Evolutionary conservation across 2,113 vertebrate genomes (phyloP), one percentile per base, ranked within the genome.

Genomic region (Passerina amoena): DNA sequence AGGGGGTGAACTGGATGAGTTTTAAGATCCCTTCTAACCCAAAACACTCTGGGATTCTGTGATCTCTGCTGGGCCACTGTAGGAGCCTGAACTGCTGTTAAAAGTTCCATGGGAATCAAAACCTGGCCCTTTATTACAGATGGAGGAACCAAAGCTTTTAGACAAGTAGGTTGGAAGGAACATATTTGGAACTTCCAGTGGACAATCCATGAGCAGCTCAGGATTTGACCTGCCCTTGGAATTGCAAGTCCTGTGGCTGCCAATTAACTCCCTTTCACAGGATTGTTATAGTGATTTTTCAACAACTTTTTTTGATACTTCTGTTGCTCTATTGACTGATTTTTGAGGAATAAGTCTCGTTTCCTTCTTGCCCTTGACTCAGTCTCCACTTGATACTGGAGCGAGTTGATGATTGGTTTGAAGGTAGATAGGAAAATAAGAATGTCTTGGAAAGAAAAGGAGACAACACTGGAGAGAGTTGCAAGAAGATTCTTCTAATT

Each of bases 151-250:
- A 70, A 73, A 59, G 12, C 38, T 54, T 84, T 40, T 17, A 33
- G 64, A 57, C 12, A 33, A 21, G 20, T 13, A 24, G 24, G 13
- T 25, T 70, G 56, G 65, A 33, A 65, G 45, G 82, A 86, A 9
- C 4, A 1, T 11, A 2, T 9, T 68, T 60, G 44, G 28, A 22
- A 33, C 27, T 35, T 54, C 6, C 21, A 15, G 5, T 2, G 1
- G 30, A 27, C 40, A 22, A 30, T 23, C 33, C 61, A 5, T 1
- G 20, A 72, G 61, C 70, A 51, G 53, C 47, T 35, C 6, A 56
- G 38, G 64, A 20, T n/a, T 51, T 6, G 0, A 5, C 6, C 0
- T 27, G 28, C 19, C 20, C 35, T 38, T 0, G 0, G 47, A 51
- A 63, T 1, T 53, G 35, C 69, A 66, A 3, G 17, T 63, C 47